These are phyloP conservation scores for Lordiphosa fenestrarum DNA, from an alignment of 2,888 invertebrate species.

Conservation along the genomic window DNA sequence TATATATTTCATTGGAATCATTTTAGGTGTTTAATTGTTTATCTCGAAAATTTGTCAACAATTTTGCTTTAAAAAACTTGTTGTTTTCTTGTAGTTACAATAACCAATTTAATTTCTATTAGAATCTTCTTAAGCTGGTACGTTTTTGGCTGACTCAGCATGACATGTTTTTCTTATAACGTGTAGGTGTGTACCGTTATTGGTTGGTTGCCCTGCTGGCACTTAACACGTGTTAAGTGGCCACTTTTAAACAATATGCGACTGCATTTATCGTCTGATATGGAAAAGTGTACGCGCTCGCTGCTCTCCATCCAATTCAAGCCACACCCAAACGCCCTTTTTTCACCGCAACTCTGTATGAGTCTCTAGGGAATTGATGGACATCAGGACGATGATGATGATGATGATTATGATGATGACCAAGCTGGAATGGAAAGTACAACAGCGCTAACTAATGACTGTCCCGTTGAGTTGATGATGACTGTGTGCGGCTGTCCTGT, in stretches of 20 bases:
- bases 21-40: too few species aligned
- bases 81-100: too few species aligned
- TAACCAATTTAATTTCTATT: too few species aligned
- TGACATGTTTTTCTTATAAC: background rate
- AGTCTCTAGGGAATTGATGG: conserved; percentile 34
- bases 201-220: background rate
- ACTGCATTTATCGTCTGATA: conserved; percentile 10
- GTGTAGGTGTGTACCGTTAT: background rate
- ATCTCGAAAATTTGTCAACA: too few species aligned
- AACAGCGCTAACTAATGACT: conserved; percentile 33
- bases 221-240: conserved; percentile 16
- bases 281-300: conserved; percentile 20
- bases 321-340: background rate
- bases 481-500: conserved; percentile 36
- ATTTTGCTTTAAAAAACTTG: too few species aligned
- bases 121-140: too few species aligned
- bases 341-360: conserved; percentile 10
- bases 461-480: conserved; percentile 51
- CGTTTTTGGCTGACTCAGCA: conserved; percentile 8
- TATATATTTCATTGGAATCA: too few species aligned
- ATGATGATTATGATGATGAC: conserved; percentile 10
- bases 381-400: conserved; percentile 14
- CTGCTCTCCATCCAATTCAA: conserved; percentile 47
- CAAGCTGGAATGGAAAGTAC: background rate
- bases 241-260: conserved; percentile 11